Evolutionary conservation across 2,797 vertebrate genomes (phyloP), one percentile per base, ranked within the genome.

Genomic region (Gymnopithys bicolor): DNA sequence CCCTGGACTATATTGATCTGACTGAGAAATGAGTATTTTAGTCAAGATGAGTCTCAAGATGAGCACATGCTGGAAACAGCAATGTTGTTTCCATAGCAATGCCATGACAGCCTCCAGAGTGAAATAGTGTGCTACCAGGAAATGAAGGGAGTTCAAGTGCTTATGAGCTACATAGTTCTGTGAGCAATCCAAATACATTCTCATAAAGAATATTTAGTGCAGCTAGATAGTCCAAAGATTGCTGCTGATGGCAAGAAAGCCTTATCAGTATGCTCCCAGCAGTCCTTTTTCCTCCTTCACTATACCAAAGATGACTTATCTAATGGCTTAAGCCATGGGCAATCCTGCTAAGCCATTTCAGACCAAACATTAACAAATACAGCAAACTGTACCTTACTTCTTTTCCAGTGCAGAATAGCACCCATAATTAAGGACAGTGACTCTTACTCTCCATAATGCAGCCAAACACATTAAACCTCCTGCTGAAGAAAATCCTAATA

Each of bases 1-100:
- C 83, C 90, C 78, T 48, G 67, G 90, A 94, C 95, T 87, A 87
- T 95, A 92, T 83, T 43, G 94, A 94, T 95, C 87, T 84, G 71
- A 87, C 80, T 24, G 78, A 96, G 93, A 96, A 94, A 95, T 79
- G 93, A 77, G 21, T 68, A 85, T 93, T 93, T 95, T 95, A 87
- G 81, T 76, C 84, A 84, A 84, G 95, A 94, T 70, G 91, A 92
- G 91, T 86, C 95, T 94, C 80, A 11, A 73, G 87, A 94, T 94
- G 89, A 96, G 78, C 81, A 88, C 30, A 45, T 70, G 90, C 80
- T 89, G 62, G 77, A 96, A 94, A 88, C 35, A 3, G 92, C 53
- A 19, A 89, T 85, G 93, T n/a, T 53, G 96, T 97, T 96, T 84
- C 95, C 95, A 97, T 94, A 96, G 97, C 83, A 94, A 98, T 96